These are phyloP conservation scores for Oryzias melastigma DNA, from an alignment of 2,113 vertebrate species.

Conservation along the genomic window DNA sequence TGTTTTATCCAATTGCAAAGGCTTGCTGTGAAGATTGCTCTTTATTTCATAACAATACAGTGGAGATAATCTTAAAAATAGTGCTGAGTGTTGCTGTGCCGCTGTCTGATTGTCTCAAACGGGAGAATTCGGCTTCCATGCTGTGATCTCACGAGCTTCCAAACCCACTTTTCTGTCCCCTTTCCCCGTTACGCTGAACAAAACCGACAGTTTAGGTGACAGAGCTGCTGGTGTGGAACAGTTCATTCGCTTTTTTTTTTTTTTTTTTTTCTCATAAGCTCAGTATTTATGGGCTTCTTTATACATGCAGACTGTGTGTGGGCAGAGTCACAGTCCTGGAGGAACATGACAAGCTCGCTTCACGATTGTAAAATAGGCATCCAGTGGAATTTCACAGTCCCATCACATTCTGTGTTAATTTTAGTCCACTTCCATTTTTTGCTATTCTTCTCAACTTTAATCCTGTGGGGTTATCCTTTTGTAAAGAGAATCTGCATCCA, in stretches of 20 bases:
- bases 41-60: slow-evolving; percentile 46
- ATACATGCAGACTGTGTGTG: slow-evolving; percentile 36
- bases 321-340: slow-evolving; percentile 29
- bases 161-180: slow-evolving; percentile 7
- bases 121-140: slow-evolving; percentile 40
- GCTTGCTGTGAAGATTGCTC: slow-evolving; percentile 19
- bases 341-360: slow-evolving; percentile 19
- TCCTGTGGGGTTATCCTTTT: slow-evolving; percentile 9
- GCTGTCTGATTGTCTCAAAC: slow-evolving; percentile 49
- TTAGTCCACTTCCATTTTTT: slow-evolving; percentile 21
- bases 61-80: slow-evolving; percentile 58
- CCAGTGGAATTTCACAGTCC: slow-evolving; percentile 4
- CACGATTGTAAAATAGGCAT: slow-evolving; percentile 10
- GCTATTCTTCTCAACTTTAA: slow-evolving; percentile 23
- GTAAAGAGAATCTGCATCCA: background rate
- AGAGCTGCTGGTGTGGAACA: slow-evolving; percentile 31
- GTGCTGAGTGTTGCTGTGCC: slow-evolving; percentile 56
- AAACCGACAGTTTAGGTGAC: slow-evolving; percentile 41
- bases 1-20: slow-evolving; percentile 13
- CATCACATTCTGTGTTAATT: slow-evolving; percentile 33
- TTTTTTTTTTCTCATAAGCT: slow-evolving; percentile 2
- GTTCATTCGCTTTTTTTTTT: slow-evolving; percentile 1
- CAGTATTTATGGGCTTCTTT: slow-evolving; percentile 31
- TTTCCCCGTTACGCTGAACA: slow-evolving; percentile 9
- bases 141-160: slow-evolving; percentile 21